Evolutionary conservation across 2,113 vertebrate genomes (phyloP).

Genomic region (Aramus guarauna): DNA sequence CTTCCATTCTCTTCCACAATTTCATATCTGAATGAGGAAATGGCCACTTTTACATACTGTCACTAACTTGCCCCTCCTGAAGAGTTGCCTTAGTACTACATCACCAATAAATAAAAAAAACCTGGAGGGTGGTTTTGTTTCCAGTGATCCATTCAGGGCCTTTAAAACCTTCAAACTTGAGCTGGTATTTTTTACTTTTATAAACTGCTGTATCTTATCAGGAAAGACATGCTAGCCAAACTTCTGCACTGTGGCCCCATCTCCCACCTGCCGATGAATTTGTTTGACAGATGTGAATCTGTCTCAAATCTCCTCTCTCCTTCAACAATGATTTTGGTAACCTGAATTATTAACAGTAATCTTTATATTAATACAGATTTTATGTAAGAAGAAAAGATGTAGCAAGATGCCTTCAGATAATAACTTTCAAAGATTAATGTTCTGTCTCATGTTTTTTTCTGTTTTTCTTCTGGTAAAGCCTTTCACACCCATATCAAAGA

Average conservation of each 20-base stretch:
- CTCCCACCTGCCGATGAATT: not conserved
- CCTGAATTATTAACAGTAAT: not conserved
- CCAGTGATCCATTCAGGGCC: not conserved
- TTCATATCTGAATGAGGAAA: not conserved
- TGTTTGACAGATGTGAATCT: not conserved
- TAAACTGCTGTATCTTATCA: not conserved
- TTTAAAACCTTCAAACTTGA: not conserved
- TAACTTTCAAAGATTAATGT: not conserved
- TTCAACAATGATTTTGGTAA: not conserved
- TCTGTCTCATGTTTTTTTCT: not conserved
- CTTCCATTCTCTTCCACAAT: not conserved
- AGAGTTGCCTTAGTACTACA: not conserved
- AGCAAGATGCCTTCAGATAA: not conserved
- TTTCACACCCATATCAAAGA: not conserved
- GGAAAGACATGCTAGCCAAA: not conserved
- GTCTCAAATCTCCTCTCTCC: not conserved
- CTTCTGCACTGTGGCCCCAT: not conserved
- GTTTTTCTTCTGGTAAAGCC: not conserved
- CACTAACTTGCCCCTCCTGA: not conserved
- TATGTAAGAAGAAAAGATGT: not conserved
- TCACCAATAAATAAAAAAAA: not conserved
- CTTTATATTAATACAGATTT: not conserved
- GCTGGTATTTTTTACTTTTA: not conserved
- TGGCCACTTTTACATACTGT: not conserved
- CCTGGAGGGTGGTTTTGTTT: not conserved